Base-by-base conservation (phyloP, 1,140 invertebrate species). In the Aricia agestis region DNA sequence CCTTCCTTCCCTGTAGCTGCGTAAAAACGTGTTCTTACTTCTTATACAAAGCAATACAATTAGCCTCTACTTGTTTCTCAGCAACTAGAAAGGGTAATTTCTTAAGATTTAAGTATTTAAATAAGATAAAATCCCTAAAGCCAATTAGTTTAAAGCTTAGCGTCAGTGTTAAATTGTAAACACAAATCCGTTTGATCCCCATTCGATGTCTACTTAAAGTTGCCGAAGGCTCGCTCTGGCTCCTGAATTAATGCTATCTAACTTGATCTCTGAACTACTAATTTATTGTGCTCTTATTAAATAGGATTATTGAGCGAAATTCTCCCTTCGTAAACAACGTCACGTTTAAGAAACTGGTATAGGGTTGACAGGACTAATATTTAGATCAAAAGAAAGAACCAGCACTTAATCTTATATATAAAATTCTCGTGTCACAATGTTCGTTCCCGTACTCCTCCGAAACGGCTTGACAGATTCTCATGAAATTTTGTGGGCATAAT, bases 91-190 rank as follows among this genome's bases (percentile, higher is more conserved):
- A 52, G 13, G 7, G 45, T 52, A 52, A 52, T 52, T 52, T 52
- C 45, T 52, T 52, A 52, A 52, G 45, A 52, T 52, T 52, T 52
- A 52, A 52, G 45, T 5, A 52, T 59, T 59, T 59, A 59, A 19
- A 59, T 18, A 10, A 59, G 58, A 63, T 10, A 63, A 63, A 63
- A 18, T 63, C 17, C 18, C 19, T 19, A 63, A 63, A 63, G 59
- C 18, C 59, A 19, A 19, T 63, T 19, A 63, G 18, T 31, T 63
- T 63, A 63, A 25, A 63, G 59, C 59, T 63, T 25, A 63, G 59
- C 59, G 59, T 63, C 59, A 63, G 59, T 63, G 59, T 63, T 63
- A 63, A 63, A 63, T 63, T 63, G 59, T 63, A 63, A 63, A 63
- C 59, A 63, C 59, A 63, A 63, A 63, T 63, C 59, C 59, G 19